These are phyloP conservation scores for Ceriagrion tenellum DNA, from an alignment of 2,888 invertebrate species.

Conservation along the genomic window DNA sequence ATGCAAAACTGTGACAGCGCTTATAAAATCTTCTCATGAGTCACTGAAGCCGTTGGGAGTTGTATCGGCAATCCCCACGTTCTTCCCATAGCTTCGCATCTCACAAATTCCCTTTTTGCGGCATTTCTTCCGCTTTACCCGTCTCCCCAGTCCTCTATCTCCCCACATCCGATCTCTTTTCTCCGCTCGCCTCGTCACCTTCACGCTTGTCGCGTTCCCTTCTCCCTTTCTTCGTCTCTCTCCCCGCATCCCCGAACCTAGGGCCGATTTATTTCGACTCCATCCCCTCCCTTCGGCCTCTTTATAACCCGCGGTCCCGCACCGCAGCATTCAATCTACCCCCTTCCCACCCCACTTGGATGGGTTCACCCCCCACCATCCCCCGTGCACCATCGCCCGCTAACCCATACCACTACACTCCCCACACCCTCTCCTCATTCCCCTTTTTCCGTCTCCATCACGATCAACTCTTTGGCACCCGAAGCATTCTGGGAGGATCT, in stretches of 20 bases:
- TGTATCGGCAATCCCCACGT: neutral
- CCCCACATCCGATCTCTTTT: neutral
- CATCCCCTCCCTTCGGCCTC: neutral
- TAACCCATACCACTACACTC: neutral
- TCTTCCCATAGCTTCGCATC: neutral
- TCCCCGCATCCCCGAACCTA: constrained; percentile 7
- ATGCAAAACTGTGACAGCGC: neutral
- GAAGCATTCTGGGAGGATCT: neutral
- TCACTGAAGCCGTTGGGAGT: neutral
- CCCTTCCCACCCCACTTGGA: neutral
- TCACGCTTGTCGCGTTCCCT: constrained; percentile 46
- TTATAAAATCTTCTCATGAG: neutral
- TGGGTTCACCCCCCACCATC: neutral
- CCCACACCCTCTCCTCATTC: neutral
- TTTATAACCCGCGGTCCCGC: constrained; percentile 60
- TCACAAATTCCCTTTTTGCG: too few species aligned
- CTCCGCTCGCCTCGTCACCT: constrained; percentile 52
- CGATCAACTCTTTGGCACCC: neutral
- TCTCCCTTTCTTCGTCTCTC: neutral
- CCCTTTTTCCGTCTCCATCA: neutral
- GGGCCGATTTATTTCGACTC: constrained; percentile 62
- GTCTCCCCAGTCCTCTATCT: neutral
- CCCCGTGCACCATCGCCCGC: neutral
- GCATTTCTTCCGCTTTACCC: neutral
- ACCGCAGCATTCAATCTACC: constrained; percentile 56